Evolutionary conservation across 1,140 invertebrate species (phyloP).

Genomic region (Drosophila kepulauana): DNA sequence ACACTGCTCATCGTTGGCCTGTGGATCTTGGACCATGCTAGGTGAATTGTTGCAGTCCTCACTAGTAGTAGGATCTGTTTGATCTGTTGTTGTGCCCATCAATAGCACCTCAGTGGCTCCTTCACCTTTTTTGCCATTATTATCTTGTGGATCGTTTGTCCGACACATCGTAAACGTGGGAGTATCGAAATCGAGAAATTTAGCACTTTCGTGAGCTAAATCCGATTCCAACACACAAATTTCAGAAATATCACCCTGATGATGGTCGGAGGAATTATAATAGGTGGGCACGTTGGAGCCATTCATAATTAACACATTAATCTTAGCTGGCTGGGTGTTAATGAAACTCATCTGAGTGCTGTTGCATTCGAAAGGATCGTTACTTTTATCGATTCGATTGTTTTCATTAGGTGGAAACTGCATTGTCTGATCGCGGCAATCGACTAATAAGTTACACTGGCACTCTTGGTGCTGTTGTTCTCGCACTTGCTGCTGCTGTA

Average conservation of each 20-base stretch:
- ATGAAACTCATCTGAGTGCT: no score
- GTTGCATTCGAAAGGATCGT: no score
- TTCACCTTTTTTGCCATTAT: background rate
- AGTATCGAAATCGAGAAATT: constrained; percentile 45
- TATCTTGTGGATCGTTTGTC: background rate
- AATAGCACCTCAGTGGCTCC: constrained; percentile 39
- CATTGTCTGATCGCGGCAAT: background rate
- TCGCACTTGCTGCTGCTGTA: background rate
- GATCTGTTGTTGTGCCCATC: background rate
- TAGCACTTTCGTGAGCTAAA: constrained; percentile 39
- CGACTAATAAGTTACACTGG: background rate
- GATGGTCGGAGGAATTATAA: background rate
- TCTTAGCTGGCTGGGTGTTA: background rate
- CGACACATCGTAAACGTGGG: constrained; percentile 51
- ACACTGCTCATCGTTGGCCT: background rate
- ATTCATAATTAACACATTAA: constrained; percentile 63
- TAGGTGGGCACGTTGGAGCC: constrained; percentile 18
- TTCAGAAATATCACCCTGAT: constrained; percentile 15
- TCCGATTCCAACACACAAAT: constrained; percentile 57
- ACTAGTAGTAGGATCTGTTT: background rate
- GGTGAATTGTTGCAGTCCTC: background rate
- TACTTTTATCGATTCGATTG: background rate
- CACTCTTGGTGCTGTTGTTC: background rate
- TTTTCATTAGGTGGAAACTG: background rate
- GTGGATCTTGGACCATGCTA: background rate